Evolutionary conservation across 2,888 invertebrate species (phyloP).

Genomic region (Agelastica alni): DNA sequence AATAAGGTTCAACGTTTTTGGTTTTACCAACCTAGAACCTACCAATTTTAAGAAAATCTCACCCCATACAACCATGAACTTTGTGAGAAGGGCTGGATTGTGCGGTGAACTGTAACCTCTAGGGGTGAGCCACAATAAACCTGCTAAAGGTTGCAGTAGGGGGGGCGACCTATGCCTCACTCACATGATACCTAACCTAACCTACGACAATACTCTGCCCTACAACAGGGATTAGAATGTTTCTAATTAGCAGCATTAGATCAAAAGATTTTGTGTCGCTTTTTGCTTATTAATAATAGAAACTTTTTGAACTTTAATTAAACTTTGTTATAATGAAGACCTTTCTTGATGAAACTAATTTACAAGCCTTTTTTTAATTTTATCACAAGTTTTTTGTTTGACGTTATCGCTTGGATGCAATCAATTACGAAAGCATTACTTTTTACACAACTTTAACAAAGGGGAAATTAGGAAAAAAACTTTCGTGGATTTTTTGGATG

Average conservation of each 20-base stretch:
- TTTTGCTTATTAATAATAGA: slow-evolving; percentile 19
- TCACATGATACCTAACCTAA: too few relatives aligned
- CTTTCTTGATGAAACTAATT: slow-evolving; percentile 21
- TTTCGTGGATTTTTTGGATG: slow-evolving; percentile 9
- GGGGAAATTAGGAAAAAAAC: slow-evolving; percentile 17
- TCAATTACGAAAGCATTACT: slow-evolving; percentile 20
- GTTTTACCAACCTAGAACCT: too few relatives aligned
- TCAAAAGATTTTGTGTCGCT: slow-evolving; percentile 12
- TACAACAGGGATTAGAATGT: too few relatives aligned
- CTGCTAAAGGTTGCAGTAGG: too few relatives aligned
- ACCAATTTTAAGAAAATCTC: too few relatives aligned
- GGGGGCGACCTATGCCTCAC: too few relatives aligned
- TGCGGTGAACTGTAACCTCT: too few relatives aligned
- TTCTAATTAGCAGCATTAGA: background rate
- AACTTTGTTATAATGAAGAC: slow-evolving; percentile 20
- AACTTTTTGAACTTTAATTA: slow-evolving; percentile 16
- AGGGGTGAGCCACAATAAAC: too few relatives aligned
- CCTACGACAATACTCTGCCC: too few relatives aligned
- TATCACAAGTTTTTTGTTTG: slow-evolving; percentile 20
- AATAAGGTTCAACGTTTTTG: too few relatives aligned
- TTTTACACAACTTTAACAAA: slow-evolving; percentile 19
- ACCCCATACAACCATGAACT: too few relatives aligned
- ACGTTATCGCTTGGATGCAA: slow-evolving; percentile 18
- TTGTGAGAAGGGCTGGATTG: too few relatives aligned
- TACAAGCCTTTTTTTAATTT: slow-evolving; percentile 20